phyloP scores from a whole-genome alignment of 2,113 vertebrate genomes.

The Mola mola region DNA sequence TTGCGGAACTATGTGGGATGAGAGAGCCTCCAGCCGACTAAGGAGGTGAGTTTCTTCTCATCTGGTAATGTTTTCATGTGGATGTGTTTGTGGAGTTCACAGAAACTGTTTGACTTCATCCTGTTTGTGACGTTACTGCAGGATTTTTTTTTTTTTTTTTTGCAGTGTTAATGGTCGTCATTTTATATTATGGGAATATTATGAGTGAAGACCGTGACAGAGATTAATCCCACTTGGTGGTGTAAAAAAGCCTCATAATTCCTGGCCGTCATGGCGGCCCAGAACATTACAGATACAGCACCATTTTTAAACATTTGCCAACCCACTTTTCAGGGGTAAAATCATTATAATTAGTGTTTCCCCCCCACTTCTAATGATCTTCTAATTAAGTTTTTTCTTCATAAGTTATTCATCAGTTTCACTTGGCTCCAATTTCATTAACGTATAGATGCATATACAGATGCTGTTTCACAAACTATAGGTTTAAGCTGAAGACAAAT shows the following conservation, averaged over 20 bases:
- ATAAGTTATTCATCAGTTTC: too few species aligned
- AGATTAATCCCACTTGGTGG: not conserved
- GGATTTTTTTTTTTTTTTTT: constrained; percentile 28
- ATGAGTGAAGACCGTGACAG: constrained; percentile 2
- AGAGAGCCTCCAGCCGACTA: constrained; percentile 51
- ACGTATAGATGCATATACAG: too few species aligned
- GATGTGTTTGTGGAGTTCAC: constrained; percentile 22
- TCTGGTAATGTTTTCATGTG: constrained; percentile 56
- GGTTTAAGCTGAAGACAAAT: too few species aligned
- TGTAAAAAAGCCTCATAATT: constrained; percentile 16
- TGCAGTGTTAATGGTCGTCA: not conserved
- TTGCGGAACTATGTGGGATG: constrained; percentile 26
- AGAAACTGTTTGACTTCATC: constrained; percentile 14
- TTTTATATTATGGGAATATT: constrained; percentile 13
- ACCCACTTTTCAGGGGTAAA: not conserved
- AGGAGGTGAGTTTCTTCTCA: constrained; percentile 39
- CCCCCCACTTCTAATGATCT: not conserved
- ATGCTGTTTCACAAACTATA: too few species aligned
- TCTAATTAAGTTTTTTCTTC: too few species aligned
- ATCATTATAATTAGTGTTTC: not conserved
- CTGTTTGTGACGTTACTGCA: constrained; percentile 10
- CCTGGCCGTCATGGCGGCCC: not conserved
- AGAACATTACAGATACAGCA: not conserved
- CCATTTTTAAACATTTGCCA: constrained; percentile 2
- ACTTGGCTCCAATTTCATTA: too few species aligned